These are phyloP conservation scores for Drosophila nigricruria DNA, from an alignment of 2,888 invertebrate species.

Conservation along the genomic window DNA sequence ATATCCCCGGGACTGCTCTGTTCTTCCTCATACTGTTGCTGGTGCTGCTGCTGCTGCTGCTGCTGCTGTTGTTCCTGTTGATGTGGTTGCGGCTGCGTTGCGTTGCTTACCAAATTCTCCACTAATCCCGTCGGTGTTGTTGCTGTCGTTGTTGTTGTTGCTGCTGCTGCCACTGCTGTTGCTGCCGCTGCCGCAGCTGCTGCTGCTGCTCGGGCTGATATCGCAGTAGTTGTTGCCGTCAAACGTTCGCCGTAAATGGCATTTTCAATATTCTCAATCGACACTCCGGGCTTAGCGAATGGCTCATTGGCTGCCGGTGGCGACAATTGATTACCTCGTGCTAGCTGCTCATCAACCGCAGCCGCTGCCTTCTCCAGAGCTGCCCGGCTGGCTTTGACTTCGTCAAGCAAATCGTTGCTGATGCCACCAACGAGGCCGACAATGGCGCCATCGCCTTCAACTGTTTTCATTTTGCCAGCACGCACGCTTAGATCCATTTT, in stretches of 20 bases:
- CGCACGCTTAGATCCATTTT: constrained; percentile 59
- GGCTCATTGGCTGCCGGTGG: constrained; percentile 47
- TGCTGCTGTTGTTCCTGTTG: constrained; percentile 8
- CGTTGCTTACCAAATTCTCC: constrained; percentile 64
- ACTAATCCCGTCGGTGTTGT: constrained; percentile 56
- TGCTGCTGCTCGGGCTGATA: constrained; percentile 26
- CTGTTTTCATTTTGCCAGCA: constrained; percentile 23
- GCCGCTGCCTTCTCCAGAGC: constrained; percentile 72
- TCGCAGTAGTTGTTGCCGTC: constrained; percentile 51
- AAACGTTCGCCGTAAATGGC: constrained; percentile 84
- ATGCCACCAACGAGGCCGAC: constrained; percentile 47
- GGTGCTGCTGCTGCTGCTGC: constrained; percentile 15
- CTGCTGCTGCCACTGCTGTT: constrained; percentile 8
- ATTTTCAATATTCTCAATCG: constrained; percentile 85
- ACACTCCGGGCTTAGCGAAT: constrained; percentile 70
- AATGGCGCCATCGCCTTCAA: constrained; percentile 19
- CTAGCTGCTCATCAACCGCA: constrained; percentile 81
- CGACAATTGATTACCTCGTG: constrained; percentile 79
- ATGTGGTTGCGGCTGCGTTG: constrained; percentile 24
- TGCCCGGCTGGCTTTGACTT: constrained; percentile 75
- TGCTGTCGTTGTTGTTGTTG: constrained; percentile 10
- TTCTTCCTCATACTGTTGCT: constrained; percentile 6
- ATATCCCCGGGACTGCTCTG: constrained; percentile 7
- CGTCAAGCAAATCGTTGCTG: constrained; percentile 75
- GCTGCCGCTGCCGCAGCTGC: constrained; percentile 17